These are phyloP conservation scores for Apis cerana DNA, from an alignment of 1,140 invertebrate genomes.

Conservation along the genomic window DNA sequence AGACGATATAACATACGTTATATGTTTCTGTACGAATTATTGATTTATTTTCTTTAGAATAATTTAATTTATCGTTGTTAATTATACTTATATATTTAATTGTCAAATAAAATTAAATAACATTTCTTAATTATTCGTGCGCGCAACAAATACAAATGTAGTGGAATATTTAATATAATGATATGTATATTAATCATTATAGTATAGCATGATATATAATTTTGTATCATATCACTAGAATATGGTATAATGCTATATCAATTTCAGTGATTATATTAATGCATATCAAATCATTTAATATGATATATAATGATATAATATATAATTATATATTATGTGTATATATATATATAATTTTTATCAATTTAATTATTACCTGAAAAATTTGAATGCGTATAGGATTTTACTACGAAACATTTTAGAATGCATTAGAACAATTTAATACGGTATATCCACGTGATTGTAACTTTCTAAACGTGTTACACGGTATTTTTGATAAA, in stretches of 20 bases:
- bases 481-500: constrained; percentile 1
- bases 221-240: background rate
- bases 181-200: background rate
- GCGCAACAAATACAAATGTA: background rate
- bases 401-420: constrained; percentile 11
- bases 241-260: background rate
- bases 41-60: background rate
- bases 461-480: constrained; percentile 8
- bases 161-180: background rate
- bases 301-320: background rate
- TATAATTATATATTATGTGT: background rate
- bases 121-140: too few species aligned
- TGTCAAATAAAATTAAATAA: background rate
- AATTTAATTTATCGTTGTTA: background rate
- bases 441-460: background rate
- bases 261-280: background rate
- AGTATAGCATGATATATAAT: background rate
- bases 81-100: background rate
- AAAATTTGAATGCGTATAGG: constrained; percentile 3
- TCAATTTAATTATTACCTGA: constrained; percentile 36
- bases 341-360: background rate
- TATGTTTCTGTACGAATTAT: background rate
- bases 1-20: background rate
- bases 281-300: background rate
- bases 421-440: constrained; percentile 15